Conservation (phyloP, 2,888 invertebrate genomes). For the Palloptera scutellata region DNA sequence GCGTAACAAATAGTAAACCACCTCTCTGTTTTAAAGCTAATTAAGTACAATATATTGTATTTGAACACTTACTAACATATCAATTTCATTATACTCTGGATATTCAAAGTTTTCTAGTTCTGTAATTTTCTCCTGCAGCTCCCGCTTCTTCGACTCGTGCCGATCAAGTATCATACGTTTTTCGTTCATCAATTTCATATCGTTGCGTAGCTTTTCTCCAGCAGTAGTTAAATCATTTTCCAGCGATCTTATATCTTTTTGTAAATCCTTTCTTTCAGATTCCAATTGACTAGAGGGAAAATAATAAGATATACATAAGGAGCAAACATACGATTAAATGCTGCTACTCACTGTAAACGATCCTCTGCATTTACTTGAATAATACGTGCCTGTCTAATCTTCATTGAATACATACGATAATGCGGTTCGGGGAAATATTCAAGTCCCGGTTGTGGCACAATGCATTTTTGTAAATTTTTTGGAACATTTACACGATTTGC, state of each 20-base stretch:
- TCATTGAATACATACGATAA: conserved; percentile 77
- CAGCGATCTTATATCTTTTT: conserved; percentile 27
- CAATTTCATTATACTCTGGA: conserved; percentile 54
- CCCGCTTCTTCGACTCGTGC: conserved; percentile 40
- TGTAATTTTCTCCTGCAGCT: conserved; percentile 46
- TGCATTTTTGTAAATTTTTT: conserved; percentile 70
- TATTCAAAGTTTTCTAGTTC: conserved; percentile 58
- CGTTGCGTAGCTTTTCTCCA: conserved; percentile 39
- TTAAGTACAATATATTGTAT: too few relatives aligned
- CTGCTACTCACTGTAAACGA: conserved; percentile 62
- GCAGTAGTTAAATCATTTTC: conserved; percentile 37
- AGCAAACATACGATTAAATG: neutral
- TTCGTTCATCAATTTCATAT: conserved; percentile 37
- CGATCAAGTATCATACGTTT: conserved; percentile 41
- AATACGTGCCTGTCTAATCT: conserved; percentile 66
- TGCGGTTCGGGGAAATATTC: conserved; percentile 79
- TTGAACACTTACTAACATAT: conserved; percentile 52
- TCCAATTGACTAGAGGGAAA: conserved; percentile 39
- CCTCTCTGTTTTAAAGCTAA: too few relatives aligned
- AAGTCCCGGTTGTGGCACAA: conserved; percentile 70
- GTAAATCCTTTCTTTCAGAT: conserved; percentile 33
- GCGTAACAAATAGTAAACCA: neutral
- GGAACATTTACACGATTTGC: conserved; percentile 73
- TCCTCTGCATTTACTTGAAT: conserved; percentile 75
- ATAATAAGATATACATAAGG: neutral